Percentiles rank a stretch among this genome's conserved stretches.
Evolutionary conservation across 2,797 vertebrate species (phyloP).

Genomic region (Fratercula arctica): DNA sequence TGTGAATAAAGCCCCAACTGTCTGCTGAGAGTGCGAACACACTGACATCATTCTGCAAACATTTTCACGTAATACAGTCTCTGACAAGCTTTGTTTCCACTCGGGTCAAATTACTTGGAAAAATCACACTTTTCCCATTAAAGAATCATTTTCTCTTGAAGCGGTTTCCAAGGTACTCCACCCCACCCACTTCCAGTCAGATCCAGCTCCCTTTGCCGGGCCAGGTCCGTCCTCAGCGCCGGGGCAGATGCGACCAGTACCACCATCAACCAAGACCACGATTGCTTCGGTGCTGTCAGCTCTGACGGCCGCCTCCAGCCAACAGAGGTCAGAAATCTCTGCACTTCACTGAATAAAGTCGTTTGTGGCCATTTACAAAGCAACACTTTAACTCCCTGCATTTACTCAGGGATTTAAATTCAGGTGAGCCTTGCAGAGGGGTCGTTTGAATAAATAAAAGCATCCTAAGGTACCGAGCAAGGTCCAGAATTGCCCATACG

Average conservation of each 20-base stretch:
- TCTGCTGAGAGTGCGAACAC: slow-evolving; percentile 30
- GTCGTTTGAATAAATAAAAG: not conserved
- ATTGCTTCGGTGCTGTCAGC: not conserved
- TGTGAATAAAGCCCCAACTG: slow-evolving; percentile 46
- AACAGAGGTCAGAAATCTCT: not conserved
- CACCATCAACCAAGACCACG: not conserved
- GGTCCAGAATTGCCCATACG: not conserved
- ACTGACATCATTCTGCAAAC: slow-evolving; percentile 61
- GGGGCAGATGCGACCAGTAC: not conserved
- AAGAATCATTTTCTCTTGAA: slow-evolving; percentile 47
- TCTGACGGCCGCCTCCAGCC: not conserved
- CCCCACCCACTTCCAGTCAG: not conserved
- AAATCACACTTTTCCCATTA: slow-evolving; percentile 61
- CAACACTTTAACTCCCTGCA: not conserved
- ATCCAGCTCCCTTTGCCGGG: not conserved
- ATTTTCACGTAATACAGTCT: slow-evolving; percentile 53
- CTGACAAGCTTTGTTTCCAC: slow-evolving; percentile 65
- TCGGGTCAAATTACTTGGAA: slow-evolving; percentile 51
- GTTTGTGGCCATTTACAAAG: not conserved
- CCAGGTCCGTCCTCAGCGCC: not conserved
- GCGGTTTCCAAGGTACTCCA: slow-evolving; percentile 36
- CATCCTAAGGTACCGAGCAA: not conserved
- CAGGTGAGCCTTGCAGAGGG: not conserved
- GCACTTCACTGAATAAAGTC: not conserved
- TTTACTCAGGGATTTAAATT: not conserved